These are phyloP conservation scores for Drosophila cognata DNA, from an alignment of 2,888 invertebrate species.

Conservation along the genomic window DNA sequence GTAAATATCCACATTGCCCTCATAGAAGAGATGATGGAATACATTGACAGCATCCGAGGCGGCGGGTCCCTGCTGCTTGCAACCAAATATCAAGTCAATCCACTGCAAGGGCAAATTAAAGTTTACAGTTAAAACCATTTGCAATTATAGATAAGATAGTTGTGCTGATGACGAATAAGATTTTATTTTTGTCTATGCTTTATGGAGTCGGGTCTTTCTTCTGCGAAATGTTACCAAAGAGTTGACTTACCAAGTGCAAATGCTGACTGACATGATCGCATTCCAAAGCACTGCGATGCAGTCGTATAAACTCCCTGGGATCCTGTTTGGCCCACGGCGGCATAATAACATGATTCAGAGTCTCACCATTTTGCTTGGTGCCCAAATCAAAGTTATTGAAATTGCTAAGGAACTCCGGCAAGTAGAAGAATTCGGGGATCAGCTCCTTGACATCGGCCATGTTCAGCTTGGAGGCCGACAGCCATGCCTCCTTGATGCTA, in stretches of 20 bases:
- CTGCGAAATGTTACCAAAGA: neutral
- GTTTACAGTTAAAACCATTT: neutral
- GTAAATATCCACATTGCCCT: conserved; percentile 99
- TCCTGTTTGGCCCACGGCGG: conserved; percentile 99
- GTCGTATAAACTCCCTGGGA: conserved; percentile 97
- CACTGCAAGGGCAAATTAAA: conserved; percentile 87
- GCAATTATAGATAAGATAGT: neutral
- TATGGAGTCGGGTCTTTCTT: neutral
- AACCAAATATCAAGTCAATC: conserved; percentile 99
- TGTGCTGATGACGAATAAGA: neutral
- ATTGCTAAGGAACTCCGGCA: conserved; percentile 97
- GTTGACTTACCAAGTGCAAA: conserved; percentile 88
- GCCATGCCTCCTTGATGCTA: conserved; percentile 98
- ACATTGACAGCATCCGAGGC: conserved; percentile 98
- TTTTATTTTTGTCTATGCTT: neutral
- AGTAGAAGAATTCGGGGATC: conserved; percentile 99
- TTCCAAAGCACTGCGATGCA: conserved; percentile 97
- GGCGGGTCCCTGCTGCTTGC: conserved; percentile 95
- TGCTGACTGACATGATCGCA: conserved; percentile 98
- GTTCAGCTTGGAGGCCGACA: conserved; percentile 98
- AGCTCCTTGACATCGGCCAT: conserved; percentile 99
- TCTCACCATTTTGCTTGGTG: conserved; percentile 98
- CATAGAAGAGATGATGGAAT: conserved; percentile 99
- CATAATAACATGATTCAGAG: conserved; percentile 95
- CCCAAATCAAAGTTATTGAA: conserved; percentile 98